These are phyloP conservation scores for Pachycephala philippinensis DNA, from an alignment of 2,113 vertebrate genomes.

Conservation along the genomic window DNA sequence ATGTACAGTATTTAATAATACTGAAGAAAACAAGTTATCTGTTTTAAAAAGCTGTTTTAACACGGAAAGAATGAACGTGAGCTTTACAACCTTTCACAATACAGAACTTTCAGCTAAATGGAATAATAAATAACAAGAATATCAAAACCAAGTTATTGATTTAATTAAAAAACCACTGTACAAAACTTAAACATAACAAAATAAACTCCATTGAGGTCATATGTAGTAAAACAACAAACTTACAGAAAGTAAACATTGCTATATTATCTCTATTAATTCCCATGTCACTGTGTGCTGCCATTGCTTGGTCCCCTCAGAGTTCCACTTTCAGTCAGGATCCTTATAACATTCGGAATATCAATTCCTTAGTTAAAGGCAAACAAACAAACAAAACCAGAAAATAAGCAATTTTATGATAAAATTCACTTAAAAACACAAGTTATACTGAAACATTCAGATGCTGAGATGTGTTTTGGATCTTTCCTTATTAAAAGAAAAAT, in stretches of 20 bases:
- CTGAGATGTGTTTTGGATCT: neutral
- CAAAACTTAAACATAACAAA: neutral
- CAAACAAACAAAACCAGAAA: neutral
- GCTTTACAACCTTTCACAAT: neutral
- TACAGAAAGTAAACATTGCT: neutral
- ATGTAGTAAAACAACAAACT: neutral
- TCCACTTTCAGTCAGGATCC: conserved; percentile 52
- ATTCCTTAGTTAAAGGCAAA: conserved; percentile 41
- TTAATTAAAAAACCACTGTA: neutral
- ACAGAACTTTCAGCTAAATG: neutral
- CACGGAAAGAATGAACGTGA: neutral
- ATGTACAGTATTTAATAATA: neutral
- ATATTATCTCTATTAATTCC: neutral
- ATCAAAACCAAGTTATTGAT: neutral
- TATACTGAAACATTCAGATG: neutral
- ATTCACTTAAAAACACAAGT: neutral
- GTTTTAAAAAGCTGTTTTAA: neutral
- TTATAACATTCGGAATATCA: conserved; percentile 11
- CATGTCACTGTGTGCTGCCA: neutral
- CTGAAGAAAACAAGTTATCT: neutral
- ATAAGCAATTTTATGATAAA: neutral
- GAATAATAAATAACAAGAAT: neutral
- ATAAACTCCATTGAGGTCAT: neutral
- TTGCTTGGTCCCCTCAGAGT: conserved; percentile 23
- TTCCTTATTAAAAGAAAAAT: neutral